Evolutionary conservation across 2,888 invertebrate species (phyloP), one percentile per base, ranked within the genome.

Genomic region (Caenorhabditis sulstoni): DNA sequence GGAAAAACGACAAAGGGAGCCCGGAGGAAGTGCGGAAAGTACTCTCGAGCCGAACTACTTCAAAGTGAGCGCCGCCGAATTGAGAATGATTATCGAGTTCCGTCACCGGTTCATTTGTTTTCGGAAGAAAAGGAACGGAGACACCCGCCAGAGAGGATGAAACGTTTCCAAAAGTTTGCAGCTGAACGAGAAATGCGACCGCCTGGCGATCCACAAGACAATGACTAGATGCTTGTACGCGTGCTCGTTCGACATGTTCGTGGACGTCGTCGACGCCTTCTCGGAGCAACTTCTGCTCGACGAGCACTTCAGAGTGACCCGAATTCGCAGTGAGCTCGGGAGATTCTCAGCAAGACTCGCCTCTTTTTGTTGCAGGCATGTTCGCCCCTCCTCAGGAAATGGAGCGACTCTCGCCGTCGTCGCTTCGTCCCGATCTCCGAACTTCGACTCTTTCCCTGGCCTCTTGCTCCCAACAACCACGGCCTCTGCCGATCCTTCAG

Each of bases 121-220:
- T 18, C 22, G 41, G n/a, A 23, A 29, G 16, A 3, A 18, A 16
- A 20, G 12, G 18, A n/a, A n/a, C n/a, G n/a, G n/a, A n/a, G n/a
- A n/a, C n/a, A n/a, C n/a, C n/a, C n/a, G n/a, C n/a, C n/a, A n/a
- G n/a, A n/a, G n/a, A n/a, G n/a, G n/a, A n/a, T n/a, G n/a, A n/a
- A n/a, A n/a, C n/a, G n/a, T n/a, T n/a, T n/a, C n/a, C n/a, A n/a
- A n/a, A n/a, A n/a, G n/a, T 14, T 76, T 73, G 18, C 61, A 85
- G 85, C 57, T 85, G 29, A 68, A 85, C 20, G 81, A 84, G 20
- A 74, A 76, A 47, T 85, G 85, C 52, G 76, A 81, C 29, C 79
- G 84, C 12, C 49, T 85, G 2, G 85, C 84, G 1, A 61, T 79
- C 50, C 78, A 84, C 44, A 73, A 78, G 35, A 77, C 83, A 7